Base-by-base conservation (phyloP, 1,140 invertebrate genomes). In the Tetraneura akinire region DNA sequence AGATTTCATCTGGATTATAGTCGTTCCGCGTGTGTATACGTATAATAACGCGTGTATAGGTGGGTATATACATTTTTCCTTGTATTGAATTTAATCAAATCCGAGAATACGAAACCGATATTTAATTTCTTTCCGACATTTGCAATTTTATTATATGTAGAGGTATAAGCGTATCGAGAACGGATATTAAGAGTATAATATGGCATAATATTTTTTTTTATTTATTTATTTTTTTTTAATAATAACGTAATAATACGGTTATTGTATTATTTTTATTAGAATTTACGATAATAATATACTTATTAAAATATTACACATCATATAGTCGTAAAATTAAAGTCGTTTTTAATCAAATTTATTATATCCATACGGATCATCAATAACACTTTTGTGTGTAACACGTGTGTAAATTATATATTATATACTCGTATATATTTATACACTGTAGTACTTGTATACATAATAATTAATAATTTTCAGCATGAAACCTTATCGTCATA, bases 1-100 rank as follows among this genome's bases (percentile, higher is more conserved):
- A 68, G 66, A 68, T 47, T 68, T 68, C 3, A n/a, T 16, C 13
- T 16, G 66, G 66, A 68, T 68, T 68, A 68, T 68, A 68, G n/a
- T 68, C 21, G 66, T 68, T 14, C 21, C 37, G 10, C 11, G 49
- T 16, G 51, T 47, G 13, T 64, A 32, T 64, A 64, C 5, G 32
- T 32, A 37, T 32, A 16, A 21, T 21, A 11, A n/a, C n/a, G n/a
- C 53, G 9, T 57, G 26, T 37, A 4, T 37, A 37, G 32, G 32
- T 37, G 3, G 32, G 32, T 37, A 64, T 64, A 37, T 3, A n/a
- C 29, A 37, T n/a, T 26, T 60, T 26, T 16, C 23, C 11, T 0
- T 60, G 23, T 29, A 60, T 60, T 60, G 23, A 66, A 66, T 66
- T 42, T 42, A 42, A 66, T 66, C 37, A 66, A 45, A 42, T 66